phyloP scores from a whole-genome alignment of 2,113 vertebrate species.

The Mormyrus iriodes region DNA sequence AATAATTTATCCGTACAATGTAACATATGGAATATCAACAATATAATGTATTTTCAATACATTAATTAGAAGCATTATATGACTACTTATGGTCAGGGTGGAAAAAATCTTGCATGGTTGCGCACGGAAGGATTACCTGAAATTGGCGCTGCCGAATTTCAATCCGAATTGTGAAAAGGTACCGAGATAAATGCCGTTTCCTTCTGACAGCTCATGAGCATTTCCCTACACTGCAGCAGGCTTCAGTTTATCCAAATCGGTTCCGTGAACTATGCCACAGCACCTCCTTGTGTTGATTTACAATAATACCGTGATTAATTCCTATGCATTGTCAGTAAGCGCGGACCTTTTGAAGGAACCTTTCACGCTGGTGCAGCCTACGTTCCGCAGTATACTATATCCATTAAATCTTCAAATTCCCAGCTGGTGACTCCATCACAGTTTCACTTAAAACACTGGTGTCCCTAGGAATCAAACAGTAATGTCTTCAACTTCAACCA shows the following conservation, averaged over 20 bases:
- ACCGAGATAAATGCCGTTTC: not conserved
- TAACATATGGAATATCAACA: not conserved
- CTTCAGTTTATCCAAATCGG: not conserved
- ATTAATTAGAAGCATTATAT: not conserved
- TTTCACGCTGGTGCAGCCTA: not conserved
- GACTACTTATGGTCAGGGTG: not conserved
- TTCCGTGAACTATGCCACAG: not conserved
- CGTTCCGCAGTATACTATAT: not conserved
- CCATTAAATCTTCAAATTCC: not conserved
- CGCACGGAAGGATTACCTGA: not conserved
- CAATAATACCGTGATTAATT: not conserved
- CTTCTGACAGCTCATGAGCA: not conserved
- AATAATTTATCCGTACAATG: not conserved
- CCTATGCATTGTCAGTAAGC: not conserved
- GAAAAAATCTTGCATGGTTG: not conserved
- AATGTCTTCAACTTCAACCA: not conserved
- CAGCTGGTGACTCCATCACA: not conserved
- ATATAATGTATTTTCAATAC: not conserved
- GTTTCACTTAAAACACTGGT: not conserved
- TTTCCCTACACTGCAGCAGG: not conserved
- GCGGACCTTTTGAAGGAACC: not conserved
- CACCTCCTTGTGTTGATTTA: not conserved
- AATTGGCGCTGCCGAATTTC: not conserved
- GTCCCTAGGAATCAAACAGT: not conserved
- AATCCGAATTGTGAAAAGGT: not conserved